Evolutionary conservation across 2,797 vertebrate genomes (phyloP).

Genomic region (Ptychobarbus kaznakovi): DNA sequence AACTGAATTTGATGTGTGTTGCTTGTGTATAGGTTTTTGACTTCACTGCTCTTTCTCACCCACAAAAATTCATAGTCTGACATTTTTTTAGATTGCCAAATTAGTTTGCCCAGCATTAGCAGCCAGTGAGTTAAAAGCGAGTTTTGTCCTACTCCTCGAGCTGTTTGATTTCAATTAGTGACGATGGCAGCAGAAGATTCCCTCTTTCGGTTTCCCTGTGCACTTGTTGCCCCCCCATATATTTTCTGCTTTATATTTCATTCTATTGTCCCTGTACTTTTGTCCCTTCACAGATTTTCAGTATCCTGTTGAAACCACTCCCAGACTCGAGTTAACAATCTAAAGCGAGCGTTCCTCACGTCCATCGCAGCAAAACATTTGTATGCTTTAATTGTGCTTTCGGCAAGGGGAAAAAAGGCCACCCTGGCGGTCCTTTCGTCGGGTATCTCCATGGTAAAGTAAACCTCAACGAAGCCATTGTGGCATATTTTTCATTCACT

Average conservation of each 20-base stretch:
- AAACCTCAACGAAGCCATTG: conserved; percentile 41
- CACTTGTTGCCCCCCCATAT: conserved; percentile 62
- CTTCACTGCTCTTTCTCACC: neutral
- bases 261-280: conserved; percentile 34
- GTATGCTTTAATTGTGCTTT: conserved; percentile 48
- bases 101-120: neutral
- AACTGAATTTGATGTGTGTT: neutral
- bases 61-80: neutral
- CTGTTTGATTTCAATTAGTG: conserved; percentile 75
- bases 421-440: neutral
- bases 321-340: conserved; percentile 60
- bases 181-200: conserved; percentile 41
- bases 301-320: conserved; percentile 55
- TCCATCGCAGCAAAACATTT: conserved; percentile 46
- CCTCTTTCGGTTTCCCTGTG: conserved; percentile 49
- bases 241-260: conserved; percentile 59
- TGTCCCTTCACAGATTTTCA: conserved; percentile 32
- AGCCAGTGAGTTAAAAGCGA: conserved; percentile 53
- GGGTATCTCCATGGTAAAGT: conserved; percentile 40
- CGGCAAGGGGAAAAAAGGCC: neutral
- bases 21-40: conserved; percentile 18
- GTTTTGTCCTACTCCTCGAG: conserved; percentile 60
- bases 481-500: conserved; percentile 39
- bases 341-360: conserved; percentile 49
- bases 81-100: neutral